Base-by-base conservation (phyloP, 2,797 vertebrate genomes). In the Synaphobranchus kaupii region DNA sequence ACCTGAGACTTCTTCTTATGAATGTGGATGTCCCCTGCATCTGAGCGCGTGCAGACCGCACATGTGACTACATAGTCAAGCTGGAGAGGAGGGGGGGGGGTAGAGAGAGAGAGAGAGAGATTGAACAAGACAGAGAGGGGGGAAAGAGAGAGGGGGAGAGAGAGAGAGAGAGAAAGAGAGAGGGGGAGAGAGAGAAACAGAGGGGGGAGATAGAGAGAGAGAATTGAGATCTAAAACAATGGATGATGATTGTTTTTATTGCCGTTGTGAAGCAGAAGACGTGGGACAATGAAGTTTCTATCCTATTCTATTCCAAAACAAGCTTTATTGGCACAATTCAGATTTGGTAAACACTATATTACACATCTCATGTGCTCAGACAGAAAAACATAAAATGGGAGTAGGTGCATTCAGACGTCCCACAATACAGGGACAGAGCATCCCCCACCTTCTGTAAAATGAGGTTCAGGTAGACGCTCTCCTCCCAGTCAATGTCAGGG, bases 1-100 rank as follows among this genome's bases (percentile, higher is more conserved):
- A 99, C 98, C 98, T 99, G 98, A 86, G 98, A 98, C 39, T 98
- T 99, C 95, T 99, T 99, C 93, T 95, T 98, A 89, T 99, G 98
- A 90, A 99, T 97, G 93, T 99, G 98, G 91, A 99, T 99, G 90
- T 99, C 98, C 1, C 98, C 98, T 0, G 97, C 97, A 0, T 99
- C 98, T 0, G 98, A 95, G 60, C 98, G 98, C 0, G 98, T 99
- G 94, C 98, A 99, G 83, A 99, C 98, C 0, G 98, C 98, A 31
- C 98, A 99, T 0, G 98, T 99, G 90, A 99, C 98, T 94, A 98
- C 93, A 86, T 99, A 99, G 94, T 99, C 98, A 94, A 99, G 92
- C 98, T 99, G 92, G 91, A 90, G 39, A 34, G 86, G 15, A 44
- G n/a, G 66, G 28, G 13, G 10, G 22, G 0, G 28, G 48, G 31